These are phyloP conservation scores for Helicolenus hilgendorfi DNA, from an alignment of 2,797 vertebrate species.

Conservation along the genomic window DNA sequence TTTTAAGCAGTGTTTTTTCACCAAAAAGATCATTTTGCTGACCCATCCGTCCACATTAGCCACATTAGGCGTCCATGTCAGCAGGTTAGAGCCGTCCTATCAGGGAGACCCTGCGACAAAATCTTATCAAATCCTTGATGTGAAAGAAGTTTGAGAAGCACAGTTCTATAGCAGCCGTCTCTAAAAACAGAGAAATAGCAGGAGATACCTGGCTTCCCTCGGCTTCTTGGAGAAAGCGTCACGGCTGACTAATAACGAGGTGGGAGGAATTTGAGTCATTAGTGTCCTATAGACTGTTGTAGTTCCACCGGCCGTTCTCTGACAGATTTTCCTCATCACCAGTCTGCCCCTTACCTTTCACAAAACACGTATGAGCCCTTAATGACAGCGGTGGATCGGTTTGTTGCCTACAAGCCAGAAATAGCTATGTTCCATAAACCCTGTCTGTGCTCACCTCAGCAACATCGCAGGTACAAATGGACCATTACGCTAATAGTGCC, in stretches of 20 bases:
- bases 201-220: too few relatives aligned
- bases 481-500: slow-evolving; percentile 74
- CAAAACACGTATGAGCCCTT: background rate
- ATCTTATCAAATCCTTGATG: too few relatives aligned
- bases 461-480: slow-evolving; percentile 73
- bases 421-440: slow-evolving; percentile 60
- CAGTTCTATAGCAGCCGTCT: background rate
- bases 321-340: background rate
- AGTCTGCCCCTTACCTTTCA: background rate
- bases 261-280: background rate
- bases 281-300: background rate
- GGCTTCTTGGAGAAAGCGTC: background rate
- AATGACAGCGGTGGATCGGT: slow-evolving; percentile 39
- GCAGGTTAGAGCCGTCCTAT: too few relatives aligned
- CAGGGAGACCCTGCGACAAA: too few relatives aligned
- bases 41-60: background rate
- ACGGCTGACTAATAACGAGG: background rate
- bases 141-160: too few relatives aligned
- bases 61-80: too few relatives aligned
- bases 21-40: background rate
- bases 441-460: slow-evolving; percentile 62
- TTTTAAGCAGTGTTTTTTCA: background rate
- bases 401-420: slow-evolving; percentile 46
- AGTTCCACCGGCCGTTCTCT: background rate
- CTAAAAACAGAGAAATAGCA: too few relatives aligned